Conservation (phyloP, 1,140 invertebrate species). For the Bombus turneri region DNA sequence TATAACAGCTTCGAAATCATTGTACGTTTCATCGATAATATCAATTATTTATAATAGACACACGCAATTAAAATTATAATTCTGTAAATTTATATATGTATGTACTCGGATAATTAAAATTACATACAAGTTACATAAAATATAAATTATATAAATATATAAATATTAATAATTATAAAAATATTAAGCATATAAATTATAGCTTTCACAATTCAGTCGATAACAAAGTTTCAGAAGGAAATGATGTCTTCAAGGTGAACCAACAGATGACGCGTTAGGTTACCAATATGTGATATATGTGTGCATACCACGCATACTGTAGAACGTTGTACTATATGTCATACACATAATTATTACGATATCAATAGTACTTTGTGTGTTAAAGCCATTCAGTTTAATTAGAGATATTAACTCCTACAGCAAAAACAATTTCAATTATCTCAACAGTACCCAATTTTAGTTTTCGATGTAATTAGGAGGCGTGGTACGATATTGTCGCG, state of each 20-base stretch:
- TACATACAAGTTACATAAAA: too few species aligned
- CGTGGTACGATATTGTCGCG: too few species aligned
- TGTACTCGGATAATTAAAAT: too few species aligned
- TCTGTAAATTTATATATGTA: too few species aligned
- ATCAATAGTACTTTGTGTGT: not conserved
- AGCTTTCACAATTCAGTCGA: not conserved
- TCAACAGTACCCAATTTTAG: too few species aligned
- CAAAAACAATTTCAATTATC: too few species aligned
- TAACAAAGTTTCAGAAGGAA: not conserved
- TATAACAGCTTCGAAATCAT: not conserved
- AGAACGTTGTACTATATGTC: not conserved
- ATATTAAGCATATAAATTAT: too few species aligned
- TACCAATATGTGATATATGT: not conserved
- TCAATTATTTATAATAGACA: not conserved
- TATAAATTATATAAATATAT: too few species aligned
- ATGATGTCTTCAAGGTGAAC: not conserved
- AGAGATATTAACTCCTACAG: not conserved
- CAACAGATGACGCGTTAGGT: conserved; percentile 9
- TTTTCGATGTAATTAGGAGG: too few species aligned
- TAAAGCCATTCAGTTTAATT: not conserved
- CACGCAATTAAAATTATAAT: not conserved
- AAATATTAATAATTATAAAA: too few species aligned
- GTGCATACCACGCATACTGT: not conserved
- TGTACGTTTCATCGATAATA: not conserved
- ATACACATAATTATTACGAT: not conserved